Evolutionary conservation across 2,797 vertebrate genomes (phyloP), one percentile per base, ranked within the genome.

Genomic region (Bovichtus variegatus): DNA sequence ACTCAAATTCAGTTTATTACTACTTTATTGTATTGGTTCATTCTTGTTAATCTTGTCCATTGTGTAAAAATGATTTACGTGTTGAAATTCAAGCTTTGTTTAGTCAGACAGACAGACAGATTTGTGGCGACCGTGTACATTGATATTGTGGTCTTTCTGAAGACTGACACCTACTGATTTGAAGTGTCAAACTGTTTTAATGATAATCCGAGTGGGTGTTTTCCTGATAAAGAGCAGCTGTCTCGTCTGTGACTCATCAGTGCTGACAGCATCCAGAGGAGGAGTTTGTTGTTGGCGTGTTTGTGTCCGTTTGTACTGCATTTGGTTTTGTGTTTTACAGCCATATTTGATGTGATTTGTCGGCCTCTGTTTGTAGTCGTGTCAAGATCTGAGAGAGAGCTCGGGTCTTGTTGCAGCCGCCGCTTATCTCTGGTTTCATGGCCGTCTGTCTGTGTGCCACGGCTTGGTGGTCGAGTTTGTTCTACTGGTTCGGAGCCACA

Each of bases 141-240:
- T 50, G 46, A 62, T 69, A 44, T 83, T 51, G 1, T 13, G 19
- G 29, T 59, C 31, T 68, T 63, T 78, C 68, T n/a, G 50, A 36
- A 57, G 19, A 59, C 54, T 31, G 44, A 79, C 76, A 65, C 13
- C 18, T 21, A 50, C 62, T 74, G 77, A 78, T 77, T 62, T 78
- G 60, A 54, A 23, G 40, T 50, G 43, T 59, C 40, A 71, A 70
- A 81, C 62, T 41, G 50, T 77, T 87, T 86, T 74, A 78, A 81
- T 81, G 66, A 59, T 21, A 72, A 69, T 71, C 50, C 41, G 43
- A 69, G 23, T 66, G 83, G 87, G 85, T 74, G 87, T 89, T 83
- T 86, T 74, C 76, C 31, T 74, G 81, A 90, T 88, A 23, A 72
- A 85, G 65, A 85, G 59, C 88, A 91, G 71, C 79, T 88, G 85